These are phyloP conservation scores for Spicauda simplicius DNA, from an alignment of 2,888 invertebrate genomes.

Conservation along the genomic window DNA sequence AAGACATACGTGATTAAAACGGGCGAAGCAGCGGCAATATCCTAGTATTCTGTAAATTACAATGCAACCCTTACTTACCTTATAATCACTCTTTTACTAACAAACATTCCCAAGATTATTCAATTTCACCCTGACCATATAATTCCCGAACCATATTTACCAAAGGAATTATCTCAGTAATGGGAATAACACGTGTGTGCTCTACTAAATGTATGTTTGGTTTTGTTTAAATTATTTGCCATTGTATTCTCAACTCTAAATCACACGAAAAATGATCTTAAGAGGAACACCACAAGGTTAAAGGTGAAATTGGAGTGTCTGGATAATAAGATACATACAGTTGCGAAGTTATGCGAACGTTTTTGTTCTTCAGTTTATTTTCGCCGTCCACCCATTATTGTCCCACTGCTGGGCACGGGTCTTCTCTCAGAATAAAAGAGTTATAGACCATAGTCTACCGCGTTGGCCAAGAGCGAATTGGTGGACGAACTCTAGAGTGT, in stretches of 20 bases:
- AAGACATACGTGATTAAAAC: no score
- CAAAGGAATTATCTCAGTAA: conserved; percentile 26
- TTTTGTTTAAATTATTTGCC: conserved; percentile 24
- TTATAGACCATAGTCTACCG: no score
- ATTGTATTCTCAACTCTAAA: conserved; percentile 26
- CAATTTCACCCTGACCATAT: conserved; percentile 22
- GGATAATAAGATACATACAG: conserved; percentile 29
- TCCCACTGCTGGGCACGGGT: no score
- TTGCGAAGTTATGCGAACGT: neutral
- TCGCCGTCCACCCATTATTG: no score
- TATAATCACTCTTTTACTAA: neutral
- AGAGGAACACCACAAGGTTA: conserved; percentile 27
- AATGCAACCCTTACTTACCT: neutral
- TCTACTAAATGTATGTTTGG: conserved; percentile 15
- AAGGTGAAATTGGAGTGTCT: conserved; percentile 27
- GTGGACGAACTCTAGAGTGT: no score
- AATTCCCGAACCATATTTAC: conserved; percentile 20
- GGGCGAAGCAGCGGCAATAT: no score
- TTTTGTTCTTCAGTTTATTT: neutral
- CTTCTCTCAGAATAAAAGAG: no score
- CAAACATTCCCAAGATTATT: conserved; percentile 14
- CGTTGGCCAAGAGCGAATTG: no score
- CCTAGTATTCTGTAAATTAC: no score
- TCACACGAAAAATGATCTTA: conserved; percentile 20
- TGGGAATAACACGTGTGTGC: conserved; percentile 18